These are phyloP conservation scores for Plectrocnemia conspersa DNA, from an alignment of 1,140 invertebrate genomes.

Conservation along the genomic window DNA sequence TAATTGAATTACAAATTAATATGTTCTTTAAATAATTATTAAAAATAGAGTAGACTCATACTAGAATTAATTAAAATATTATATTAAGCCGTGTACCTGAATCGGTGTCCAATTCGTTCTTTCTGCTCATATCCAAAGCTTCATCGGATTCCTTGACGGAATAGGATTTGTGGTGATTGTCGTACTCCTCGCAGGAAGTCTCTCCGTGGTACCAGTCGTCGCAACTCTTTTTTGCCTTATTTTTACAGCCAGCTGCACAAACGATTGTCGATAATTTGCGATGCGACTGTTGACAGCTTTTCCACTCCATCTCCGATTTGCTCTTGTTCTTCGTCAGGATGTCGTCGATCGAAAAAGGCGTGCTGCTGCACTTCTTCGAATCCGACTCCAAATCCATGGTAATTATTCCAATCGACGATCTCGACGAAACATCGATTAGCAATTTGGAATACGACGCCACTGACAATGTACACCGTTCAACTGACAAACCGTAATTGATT, in stretches of 20 bases:
- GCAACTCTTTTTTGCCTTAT: conserved; percentile 17
- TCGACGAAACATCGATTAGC: not conserved
- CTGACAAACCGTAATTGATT: conserved; percentile 33
- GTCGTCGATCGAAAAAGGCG: conserved; percentile 73
- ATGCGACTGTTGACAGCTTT: conserved; percentile 1
- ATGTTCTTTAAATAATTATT: no score
- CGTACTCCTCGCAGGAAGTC: conserved; percentile 4
- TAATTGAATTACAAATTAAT: no score
- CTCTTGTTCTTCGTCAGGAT: conserved; percentile 58
- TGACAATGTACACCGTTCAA: conserved; percentile 25
- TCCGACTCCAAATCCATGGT: not conserved
- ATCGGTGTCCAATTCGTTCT: conserved; percentile 30
- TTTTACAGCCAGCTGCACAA: conserved; percentile 15
- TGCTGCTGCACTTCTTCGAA: conserved; percentile 42
- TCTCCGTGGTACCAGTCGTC: not conserved
- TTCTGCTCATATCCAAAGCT: conserved; percentile 45
- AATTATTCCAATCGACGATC: not conserved
- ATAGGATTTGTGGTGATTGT: conserved; percentile 4
- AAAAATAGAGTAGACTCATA: no score
- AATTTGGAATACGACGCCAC: not conserved
- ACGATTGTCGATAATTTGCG: conserved; percentile 8
- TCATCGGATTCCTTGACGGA: conserved; percentile 32
- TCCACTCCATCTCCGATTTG: conserved; percentile 2
- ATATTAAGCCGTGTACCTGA: conserved; percentile 30
- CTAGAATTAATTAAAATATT: no score